Base-by-base conservation (phyloP, 1,140 invertebrate genomes). In the Bursaphelenchus mucronatus region DNA sequence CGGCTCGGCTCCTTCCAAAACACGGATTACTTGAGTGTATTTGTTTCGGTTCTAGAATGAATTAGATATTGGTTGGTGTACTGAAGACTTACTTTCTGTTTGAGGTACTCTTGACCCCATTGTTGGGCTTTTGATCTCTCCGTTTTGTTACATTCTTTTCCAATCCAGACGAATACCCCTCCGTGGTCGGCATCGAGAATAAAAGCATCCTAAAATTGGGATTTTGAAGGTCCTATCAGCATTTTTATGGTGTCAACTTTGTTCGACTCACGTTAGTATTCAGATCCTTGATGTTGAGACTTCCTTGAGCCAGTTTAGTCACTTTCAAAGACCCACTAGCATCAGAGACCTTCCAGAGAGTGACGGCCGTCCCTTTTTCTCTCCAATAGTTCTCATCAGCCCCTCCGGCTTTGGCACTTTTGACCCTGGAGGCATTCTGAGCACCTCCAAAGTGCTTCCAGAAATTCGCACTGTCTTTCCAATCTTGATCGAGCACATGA, bases 141-240 rank as follows among this genome's bases (percentile, higher is more conserved):
- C 76, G 88, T 86, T 57, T 86, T 83, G 4, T 87, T 88, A 43
- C 89, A 87, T 43, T 87, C 85, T 74, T 87, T 89, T 21, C 91
- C 90, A 57, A 91, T 86, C 90, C 90, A 93, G 0, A 90, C 89
- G 80, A 88, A 93, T 47, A 93, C 86, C 40, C 88, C 89, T 52
- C 89, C 88, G 57, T 86, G 86, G 5, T 88, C 88, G 6, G 89
- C 88, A 80, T 92, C 90, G 77, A 93, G 81, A 64, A 92, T 88
- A 72, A 90, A 92, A 64, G 88, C 89, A 78, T 92, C 90, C 86
- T 68, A 8, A 10, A 8, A 30, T 3, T 30, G 30, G 30, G 30
- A 30, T 30, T 30, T 30, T 30, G 30, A 30, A 30, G 30, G 30
- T n/a, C 30, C 0, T 0, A 8, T 45, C 19, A 43, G 13, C 21